These are phyloP conservation scores for Eretmochelys imbricata DNA, from an alignment of 2,113 vertebrate species.

Conservation along the genomic window DNA sequence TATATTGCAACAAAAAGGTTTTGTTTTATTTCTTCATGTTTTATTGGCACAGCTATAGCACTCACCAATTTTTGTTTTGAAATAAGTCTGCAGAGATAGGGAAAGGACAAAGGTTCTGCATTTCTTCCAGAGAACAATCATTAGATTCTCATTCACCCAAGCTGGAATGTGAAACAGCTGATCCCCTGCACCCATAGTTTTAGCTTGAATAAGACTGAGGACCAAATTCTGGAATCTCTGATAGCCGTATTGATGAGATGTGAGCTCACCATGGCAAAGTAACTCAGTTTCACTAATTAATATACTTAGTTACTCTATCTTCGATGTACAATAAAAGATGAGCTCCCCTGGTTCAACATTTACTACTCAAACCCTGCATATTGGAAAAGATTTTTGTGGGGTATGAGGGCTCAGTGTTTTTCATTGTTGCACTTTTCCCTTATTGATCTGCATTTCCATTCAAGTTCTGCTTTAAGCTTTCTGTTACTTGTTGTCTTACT, in stretches of 20 bases:
- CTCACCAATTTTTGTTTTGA: constrained; percentile 4
- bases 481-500: not conserved
- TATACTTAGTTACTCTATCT: not conserved
- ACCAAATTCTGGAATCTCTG: not conserved
- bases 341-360: not conserved
- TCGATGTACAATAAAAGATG: not conserved
- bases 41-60: too few relatives aligned
- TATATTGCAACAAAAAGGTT: not conserved
- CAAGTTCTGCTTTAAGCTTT: not conserved
- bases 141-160: not conserved
- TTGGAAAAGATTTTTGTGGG: not conserved
- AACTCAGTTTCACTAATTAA: not conserved
- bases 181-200: not conserved
- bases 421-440: not conserved
- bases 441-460: not conserved
- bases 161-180: not conserved
- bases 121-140: not conserved
- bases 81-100: not conserved
- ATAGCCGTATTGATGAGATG: not conserved
- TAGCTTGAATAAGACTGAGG: not conserved
- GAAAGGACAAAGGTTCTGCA: not conserved
- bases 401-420: not conserved
- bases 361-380: not conserved
- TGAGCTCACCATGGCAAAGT: not conserved
- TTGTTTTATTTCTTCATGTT: not conserved